phyloP scores from a whole-genome alignment of 2,113 vertebrate species.

The Lynx canadensis region DNA sequence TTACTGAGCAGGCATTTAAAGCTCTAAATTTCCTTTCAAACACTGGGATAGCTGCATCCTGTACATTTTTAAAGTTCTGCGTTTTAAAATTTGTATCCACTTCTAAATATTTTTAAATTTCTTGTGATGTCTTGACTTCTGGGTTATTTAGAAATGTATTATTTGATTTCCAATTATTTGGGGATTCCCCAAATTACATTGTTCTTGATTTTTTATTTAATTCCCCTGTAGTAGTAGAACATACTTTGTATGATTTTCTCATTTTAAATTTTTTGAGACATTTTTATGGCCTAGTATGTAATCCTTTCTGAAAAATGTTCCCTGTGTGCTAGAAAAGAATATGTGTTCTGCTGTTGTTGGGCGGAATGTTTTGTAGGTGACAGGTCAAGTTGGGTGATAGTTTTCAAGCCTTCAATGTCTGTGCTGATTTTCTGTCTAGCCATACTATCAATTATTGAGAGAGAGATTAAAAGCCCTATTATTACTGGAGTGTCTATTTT shows the following conservation, averaged over 20 bases:
- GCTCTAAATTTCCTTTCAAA: background rate
- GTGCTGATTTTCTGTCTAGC: slow-evolving; percentile 15
- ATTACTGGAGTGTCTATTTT: background rate
- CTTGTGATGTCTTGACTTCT: background rate
- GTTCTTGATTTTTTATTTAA: slow-evolving; percentile 36
- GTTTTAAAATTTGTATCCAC: background rate
- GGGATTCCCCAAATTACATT: background rate
- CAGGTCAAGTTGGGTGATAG: background rate
- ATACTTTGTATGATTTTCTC: background rate
- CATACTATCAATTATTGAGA: background rate
- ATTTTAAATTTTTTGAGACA: slow-evolving; percentile 26
- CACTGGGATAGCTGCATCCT: background rate
- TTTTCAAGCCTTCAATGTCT: background rate
- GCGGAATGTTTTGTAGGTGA: background rate
- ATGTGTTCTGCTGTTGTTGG: background rate
- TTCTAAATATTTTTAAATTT: background rate
- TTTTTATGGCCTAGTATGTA: background rate
- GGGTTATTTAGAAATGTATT: slow-evolving; percentile 1
- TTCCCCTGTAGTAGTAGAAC: background rate
- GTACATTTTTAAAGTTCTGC: background rate
- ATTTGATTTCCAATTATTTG: slow-evolving; percentile 16
- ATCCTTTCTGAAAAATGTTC: background rate
- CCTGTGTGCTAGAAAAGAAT: background rate
- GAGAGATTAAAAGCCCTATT: background rate
- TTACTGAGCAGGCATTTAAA: background rate